Evolutionary conservation across 2,888 invertebrate genomes (phyloP).

Genomic region (Meandrusa payeni): DNA sequence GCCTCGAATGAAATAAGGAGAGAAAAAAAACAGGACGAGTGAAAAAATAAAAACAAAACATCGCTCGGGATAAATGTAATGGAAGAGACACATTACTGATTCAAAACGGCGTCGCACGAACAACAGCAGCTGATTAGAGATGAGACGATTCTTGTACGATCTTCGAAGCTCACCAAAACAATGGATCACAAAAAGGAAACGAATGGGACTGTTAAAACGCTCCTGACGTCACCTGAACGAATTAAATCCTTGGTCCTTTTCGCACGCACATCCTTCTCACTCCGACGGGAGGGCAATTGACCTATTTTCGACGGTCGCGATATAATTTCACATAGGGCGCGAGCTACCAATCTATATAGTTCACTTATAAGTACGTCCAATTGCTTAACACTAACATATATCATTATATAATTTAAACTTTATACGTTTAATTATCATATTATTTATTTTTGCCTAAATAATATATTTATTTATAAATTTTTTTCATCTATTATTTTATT

Average conservation of each 20-base stretch:
- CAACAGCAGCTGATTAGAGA: slow-evolving; percentile 37
- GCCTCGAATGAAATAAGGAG: slow-evolving; percentile 26
- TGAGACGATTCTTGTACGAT: slow-evolving; percentile 34
- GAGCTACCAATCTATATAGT: slow-evolving; percentile 48
- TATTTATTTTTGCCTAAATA: too few species aligned
- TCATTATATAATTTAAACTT: too few species aligned
- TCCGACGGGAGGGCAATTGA: slow-evolving; percentile 70
- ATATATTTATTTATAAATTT: too few species aligned
- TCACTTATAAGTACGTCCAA: slow-evolving; percentile 13
- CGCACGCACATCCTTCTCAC: slow-evolving; percentile 50
- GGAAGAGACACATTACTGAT: slow-evolving; percentile 45
- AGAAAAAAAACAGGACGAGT: too few species aligned
- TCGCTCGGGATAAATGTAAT: slow-evolving; percentile 34
- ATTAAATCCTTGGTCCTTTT: slow-evolving; percentile 62
- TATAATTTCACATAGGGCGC: slow-evolving; percentile 73
- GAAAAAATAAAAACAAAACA: slow-evolving; percentile 33
- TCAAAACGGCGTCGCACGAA: slow-evolving; percentile 39
- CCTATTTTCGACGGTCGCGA: slow-evolving; percentile 75
- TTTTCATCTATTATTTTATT: too few species aligned
- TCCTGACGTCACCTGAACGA: slow-evolving; percentile 76
- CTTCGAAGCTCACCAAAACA: slow-evolving; percentile 51
- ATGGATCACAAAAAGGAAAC: slow-evolving; percentile 61
- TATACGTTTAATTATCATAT: too few species aligned
- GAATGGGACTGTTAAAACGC: slow-evolving; percentile 61
- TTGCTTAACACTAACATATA: too few species aligned